Conservation (phyloP, 2,113 vertebrate genomes). For the Cynoglossus semilaevis region DNA sequence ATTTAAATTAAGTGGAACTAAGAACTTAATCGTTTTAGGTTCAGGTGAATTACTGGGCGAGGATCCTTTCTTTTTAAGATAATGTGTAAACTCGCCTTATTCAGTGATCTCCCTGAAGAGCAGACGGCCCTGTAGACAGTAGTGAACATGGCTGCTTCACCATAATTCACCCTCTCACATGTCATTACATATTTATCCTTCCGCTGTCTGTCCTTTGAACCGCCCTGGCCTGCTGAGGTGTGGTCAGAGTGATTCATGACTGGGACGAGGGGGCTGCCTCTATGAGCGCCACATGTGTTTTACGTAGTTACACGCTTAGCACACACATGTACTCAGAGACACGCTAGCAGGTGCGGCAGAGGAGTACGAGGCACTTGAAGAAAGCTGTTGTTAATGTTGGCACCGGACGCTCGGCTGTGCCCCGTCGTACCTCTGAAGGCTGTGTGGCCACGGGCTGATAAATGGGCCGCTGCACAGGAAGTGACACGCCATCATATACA, state of each 20-base stretch:
- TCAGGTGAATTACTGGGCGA: no score
- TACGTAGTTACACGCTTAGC: conserved; percentile 28
- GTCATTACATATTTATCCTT: conserved; percentile 24
- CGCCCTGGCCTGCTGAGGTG: conserved; percentile 14
- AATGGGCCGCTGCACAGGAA: conserved; percentile 36
- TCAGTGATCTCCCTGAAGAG: no score
- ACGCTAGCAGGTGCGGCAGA: conserved; percentile 60
- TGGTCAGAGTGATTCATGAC: conserved; percentile 59
- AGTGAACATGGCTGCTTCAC: no score
- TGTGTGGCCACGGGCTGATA: conserved; percentile 53
- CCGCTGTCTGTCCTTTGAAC: conserved; percentile 14
- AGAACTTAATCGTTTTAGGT: no score
- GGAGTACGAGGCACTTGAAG: conserved; percentile 34
- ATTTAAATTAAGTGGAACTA: no score
- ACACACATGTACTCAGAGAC: conserved; percentile 1
- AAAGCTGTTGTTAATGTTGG: conserved; percentile 52
- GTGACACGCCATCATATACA: conserved; percentile 45
- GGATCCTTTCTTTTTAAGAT: no score
- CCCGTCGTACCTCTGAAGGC: conserved; percentile 39
- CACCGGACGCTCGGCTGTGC: conserved; percentile 46
- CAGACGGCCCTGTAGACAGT: no score
- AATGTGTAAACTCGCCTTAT: no score
- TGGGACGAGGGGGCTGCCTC: conserved; percentile 53
- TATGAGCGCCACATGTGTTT: conserved; percentile 55
- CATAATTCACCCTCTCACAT: conserved; percentile 35